phyloP scores from a whole-genome alignment of 1,140 invertebrate genomes.

The Antheraea mylitta region DNA sequence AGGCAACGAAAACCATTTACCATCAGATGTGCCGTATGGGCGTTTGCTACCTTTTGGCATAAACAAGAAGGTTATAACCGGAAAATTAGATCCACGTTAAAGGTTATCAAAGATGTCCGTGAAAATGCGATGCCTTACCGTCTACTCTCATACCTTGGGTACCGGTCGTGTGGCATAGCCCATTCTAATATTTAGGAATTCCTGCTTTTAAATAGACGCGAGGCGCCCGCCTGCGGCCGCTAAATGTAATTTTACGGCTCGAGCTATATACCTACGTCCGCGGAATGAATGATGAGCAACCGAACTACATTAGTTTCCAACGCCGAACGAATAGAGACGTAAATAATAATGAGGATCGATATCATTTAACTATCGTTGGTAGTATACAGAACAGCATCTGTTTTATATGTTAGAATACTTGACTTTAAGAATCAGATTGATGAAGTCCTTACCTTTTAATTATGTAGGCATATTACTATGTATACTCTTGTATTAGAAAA shows the following conservation, averaged over 20 bases:
- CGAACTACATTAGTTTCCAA: background rate
- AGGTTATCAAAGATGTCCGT: background rate
- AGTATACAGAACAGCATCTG: too few relatives aligned
- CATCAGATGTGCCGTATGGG: too few relatives aligned
- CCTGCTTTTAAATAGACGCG: slow-evolving; percentile 12
- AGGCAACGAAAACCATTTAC: too few relatives aligned
- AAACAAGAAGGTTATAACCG: too few relatives aligned
- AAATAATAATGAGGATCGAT: background rate
- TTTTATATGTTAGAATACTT: too few relatives aligned
- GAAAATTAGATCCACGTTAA: too few relatives aligned
- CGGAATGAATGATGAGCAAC: background rate
- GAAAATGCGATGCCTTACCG: background rate
- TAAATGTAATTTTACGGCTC: slow-evolving; percentile 1
- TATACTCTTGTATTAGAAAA: too few relatives aligned
- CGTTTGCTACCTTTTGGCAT: too few relatives aligned
- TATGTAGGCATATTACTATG: too few relatives aligned
- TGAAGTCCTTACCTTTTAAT: too few relatives aligned
- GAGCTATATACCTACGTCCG: background rate
- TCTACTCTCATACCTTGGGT: background rate
- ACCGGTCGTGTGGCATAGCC: slow-evolving; percentile 6
- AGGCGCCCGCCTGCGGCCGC: background rate
- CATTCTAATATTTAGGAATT: slow-evolving; percentile 12
- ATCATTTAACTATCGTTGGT: background rate
- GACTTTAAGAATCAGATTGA: too few relatives aligned
- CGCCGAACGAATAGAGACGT: background rate